These are phyloP conservation scores for Bolborhynchus lineola DNA, from an alignment of 2,113 vertebrate species.

Conservation along the genomic window DNA sequence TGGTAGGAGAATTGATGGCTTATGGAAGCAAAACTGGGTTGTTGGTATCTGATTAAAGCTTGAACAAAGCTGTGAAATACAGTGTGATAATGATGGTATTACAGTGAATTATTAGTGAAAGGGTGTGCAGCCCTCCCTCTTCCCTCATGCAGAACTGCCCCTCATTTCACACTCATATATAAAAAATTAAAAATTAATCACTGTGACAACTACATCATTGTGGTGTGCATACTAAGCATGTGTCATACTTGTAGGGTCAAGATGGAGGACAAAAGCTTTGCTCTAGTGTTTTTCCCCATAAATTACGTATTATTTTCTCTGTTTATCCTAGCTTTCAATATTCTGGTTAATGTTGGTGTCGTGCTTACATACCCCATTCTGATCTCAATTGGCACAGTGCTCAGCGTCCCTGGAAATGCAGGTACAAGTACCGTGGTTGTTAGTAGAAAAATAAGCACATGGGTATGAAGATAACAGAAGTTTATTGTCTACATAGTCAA, in stretches of 20 bases:
- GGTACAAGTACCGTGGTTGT: slow-evolving; percentile 62
- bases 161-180: rapidly evolving
- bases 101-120: neutral
- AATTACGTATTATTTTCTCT: neutral
- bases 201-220: neutral
- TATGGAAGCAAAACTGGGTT: neutral
- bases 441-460: neutral
- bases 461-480: neutral
- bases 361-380: slow-evolving; percentile 96
- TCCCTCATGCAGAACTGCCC: neutral
- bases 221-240: neutral
- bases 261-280: neutral
- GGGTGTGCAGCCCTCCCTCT: neutral
- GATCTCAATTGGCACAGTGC: slow-evolving; percentile 96
- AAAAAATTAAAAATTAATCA: neutral
- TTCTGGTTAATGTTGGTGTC: slow-evolving; percentile 94
- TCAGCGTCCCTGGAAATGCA: slow-evolving; percentile 97
- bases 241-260: neutral
- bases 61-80: neutral
- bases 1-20: neutral
- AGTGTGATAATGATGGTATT: neutral
- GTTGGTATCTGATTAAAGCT: neutral
- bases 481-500: neutral
- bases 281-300: neutral
- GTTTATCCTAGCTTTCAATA: slow-evolving; percentile 87